Evolutionary conservation across 2,797 vertebrate genomes (phyloP), one percentile per base, ranked within the genome.

Genomic region (Poeciliopsis gracilis): DNA sequence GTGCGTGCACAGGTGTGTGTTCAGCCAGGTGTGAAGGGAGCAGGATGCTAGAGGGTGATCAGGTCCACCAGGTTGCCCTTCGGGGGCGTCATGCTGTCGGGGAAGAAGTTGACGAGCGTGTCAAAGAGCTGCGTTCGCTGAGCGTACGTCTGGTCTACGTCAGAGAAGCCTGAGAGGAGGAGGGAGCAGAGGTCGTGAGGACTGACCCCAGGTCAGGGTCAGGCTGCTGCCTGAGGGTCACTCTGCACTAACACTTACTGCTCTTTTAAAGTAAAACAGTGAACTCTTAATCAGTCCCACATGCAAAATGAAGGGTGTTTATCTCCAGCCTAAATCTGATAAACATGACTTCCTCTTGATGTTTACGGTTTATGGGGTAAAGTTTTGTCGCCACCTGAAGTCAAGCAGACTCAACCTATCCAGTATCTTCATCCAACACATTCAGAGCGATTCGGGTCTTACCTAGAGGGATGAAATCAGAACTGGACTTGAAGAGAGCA

Each of bases 11-110:
- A 80, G 70, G 53, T 38, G 72, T 55, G 79, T 72, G 80, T 69
- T 66, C 49, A 80, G 72, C 79, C 67, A 72, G 8, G 30, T 63
- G 61, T 66, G 13, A 72, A 28, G 53, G 71, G 72, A 33, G 91
- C 61, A 91, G 89, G 91, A 89, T 13, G 36, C 96, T 96, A 99
- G 94, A 99, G 97, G 2, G 97, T 98, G 93, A 99, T 99, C 91
- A 99, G 98, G 94, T 99, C 98, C 1, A 99, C 98, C 90, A 99
- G 93, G 94, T 99, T 99, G 94, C 98, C 98, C 92, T 99, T 99
- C 23, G 98, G 98, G 25, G 98, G 98, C 59, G 98, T 99, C 98
- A 99, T 99, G 95, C 96, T 99, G 96, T 99, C 98, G 0, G 98
- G 98, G 91, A 99, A 99, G 95, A 99, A 99, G 94, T 98, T 99